Conservation (phyloP, 2,888 invertebrate genomes). For the Ethmia dodecea region DNA sequence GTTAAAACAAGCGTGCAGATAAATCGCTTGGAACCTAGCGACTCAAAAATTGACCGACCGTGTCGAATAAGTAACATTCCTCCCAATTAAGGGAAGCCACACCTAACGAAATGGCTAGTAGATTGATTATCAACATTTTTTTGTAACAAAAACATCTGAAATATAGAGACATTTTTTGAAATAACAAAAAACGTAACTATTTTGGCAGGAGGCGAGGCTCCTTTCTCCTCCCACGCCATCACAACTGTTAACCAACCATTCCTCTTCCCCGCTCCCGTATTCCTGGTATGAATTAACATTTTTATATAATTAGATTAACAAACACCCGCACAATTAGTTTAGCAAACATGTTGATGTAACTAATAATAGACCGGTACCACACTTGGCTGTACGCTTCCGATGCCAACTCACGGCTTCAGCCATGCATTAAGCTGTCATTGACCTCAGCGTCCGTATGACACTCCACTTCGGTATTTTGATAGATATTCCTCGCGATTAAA, state of each 20-base stretch:
- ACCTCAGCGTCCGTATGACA: background rate
- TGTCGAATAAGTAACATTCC: no score
- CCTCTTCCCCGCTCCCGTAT: slow-evolving; percentile 8
- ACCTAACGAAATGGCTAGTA: no score
- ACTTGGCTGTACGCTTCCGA: background rate
- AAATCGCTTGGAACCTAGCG: no score
- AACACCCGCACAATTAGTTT: slow-evolving; percentile 6
- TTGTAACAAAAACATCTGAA: no score
- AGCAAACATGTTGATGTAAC: slow-evolving; percentile 7
- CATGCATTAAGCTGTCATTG: background rate
- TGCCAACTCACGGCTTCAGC: background rate
- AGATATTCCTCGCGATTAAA: background rate
- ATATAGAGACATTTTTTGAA: no score
- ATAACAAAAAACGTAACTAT: no score
- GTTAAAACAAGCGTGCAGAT: no score
- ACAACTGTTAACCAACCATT: slow-evolving; percentile 8
- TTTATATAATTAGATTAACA: slow-evolving; percentile 6
- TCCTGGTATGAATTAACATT: slow-evolving; percentile 11
- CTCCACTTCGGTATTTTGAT: background rate
- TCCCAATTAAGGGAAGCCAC: no score
- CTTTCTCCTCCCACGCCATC: slow-evolving; percentile 1
- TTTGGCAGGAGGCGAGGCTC: slow-evolving; percentile 18
- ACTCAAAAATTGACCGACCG: no score
- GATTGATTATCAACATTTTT: no score
- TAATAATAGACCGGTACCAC: slow-evolving; percentile 5